Evolutionary conservation across 2,888 invertebrate species (phyloP).

Genomic region (Argynnis bischoffii): DNA sequence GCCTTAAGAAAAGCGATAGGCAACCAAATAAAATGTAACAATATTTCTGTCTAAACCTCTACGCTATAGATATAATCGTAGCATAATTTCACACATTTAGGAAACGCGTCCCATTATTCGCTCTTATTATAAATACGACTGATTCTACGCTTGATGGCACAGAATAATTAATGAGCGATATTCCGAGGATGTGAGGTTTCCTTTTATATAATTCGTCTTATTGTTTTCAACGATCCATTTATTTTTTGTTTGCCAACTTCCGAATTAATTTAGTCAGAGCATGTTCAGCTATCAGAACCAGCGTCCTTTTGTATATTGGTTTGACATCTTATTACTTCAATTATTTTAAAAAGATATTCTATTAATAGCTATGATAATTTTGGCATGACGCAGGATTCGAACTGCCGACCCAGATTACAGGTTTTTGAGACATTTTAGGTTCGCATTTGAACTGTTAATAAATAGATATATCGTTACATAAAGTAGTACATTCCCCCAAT

Average conservation of each 20-base stretch:
- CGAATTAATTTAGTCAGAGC: conserved; percentile 69
- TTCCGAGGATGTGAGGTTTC: conserved; percentile 60
- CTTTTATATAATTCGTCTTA: conserved; percentile 60
- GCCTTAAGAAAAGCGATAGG: too few relatives aligned
- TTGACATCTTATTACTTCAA: conserved; percentile 23
- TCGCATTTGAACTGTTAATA: too few relatives aligned
- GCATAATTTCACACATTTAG: conserved; percentile 28
- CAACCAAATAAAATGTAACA: too few relatives aligned
- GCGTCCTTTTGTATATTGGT: conserved; percentile 43
- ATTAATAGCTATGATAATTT: conserved; percentile 4
- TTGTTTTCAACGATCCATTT: conserved; percentile 58
- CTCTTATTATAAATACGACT: conserved; percentile 47
- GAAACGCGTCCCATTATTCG: conserved; percentile 38
- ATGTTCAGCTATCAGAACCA: conserved; percentile 66
- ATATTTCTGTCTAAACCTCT: too few relatives aligned
- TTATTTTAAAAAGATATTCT: conserved; percentile 7
- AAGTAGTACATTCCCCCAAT: too few relatives aligned
- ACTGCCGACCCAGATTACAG: too few relatives aligned
- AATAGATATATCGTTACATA: too few relatives aligned
- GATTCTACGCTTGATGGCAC: conserved; percentile 59
- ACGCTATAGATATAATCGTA: background rate
- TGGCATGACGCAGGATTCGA: background rate
- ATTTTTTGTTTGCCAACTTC: conserved; percentile 65
- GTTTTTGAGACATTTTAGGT: too few relatives aligned
- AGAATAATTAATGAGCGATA: conserved; percentile 69